Conservation (phyloP, 2,797 vertebrate genomes). For the Pteronotus mesoamericanus region DNA sequence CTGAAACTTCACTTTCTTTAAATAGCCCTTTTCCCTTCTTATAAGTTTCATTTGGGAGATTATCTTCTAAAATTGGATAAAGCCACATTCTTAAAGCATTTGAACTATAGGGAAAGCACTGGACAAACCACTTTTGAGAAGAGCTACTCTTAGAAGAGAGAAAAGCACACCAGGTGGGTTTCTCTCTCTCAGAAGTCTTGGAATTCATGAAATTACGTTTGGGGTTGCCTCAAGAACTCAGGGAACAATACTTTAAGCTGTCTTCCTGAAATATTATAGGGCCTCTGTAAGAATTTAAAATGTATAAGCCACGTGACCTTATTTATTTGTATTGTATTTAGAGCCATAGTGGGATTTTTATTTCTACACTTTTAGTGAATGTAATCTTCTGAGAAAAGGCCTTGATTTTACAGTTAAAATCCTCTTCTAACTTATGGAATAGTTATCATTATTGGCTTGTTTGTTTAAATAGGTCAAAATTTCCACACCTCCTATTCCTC, state of each 20-base stretch:
- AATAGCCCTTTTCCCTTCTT: neutral
- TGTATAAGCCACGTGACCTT: slow-evolving; percentile 48
- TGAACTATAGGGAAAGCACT: slow-evolving; percentile 19
- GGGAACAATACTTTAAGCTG: slow-evolving; percentile 68
- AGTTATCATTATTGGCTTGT: neutral
- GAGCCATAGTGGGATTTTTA: slow-evolving; percentile 49
- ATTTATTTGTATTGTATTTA: slow-evolving; percentile 67
- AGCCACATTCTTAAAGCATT: slow-evolving; percentile 49
- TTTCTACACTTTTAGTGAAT: slow-evolving; percentile 46
- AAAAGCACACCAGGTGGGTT: neutral
- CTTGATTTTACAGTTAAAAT: slow-evolving; percentile 42
- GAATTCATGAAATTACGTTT: slow-evolving; percentile 29
- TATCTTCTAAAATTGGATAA: slow-evolving; percentile 39
- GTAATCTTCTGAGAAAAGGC: neutral
- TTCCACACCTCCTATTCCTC: neutral
- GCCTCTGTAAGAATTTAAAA: slow-evolving; percentile 53
- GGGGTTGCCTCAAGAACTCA: slow-evolving; percentile 70
- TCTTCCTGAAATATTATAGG: slow-evolving; percentile 59
- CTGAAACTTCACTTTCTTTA: slow-evolving; percentile 46
- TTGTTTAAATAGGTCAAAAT: slow-evolving; percentile 10
- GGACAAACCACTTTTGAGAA: slow-evolving; percentile 21
- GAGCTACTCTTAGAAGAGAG: neutral
- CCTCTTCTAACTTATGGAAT: neutral
- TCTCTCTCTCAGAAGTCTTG: slow-evolving; percentile 25
- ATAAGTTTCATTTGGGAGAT: slow-evolving; percentile 19